Evolutionary conservation across 1,140 invertebrate genomes (phyloP).

Genomic region (Panulirus ornatus): DNA sequence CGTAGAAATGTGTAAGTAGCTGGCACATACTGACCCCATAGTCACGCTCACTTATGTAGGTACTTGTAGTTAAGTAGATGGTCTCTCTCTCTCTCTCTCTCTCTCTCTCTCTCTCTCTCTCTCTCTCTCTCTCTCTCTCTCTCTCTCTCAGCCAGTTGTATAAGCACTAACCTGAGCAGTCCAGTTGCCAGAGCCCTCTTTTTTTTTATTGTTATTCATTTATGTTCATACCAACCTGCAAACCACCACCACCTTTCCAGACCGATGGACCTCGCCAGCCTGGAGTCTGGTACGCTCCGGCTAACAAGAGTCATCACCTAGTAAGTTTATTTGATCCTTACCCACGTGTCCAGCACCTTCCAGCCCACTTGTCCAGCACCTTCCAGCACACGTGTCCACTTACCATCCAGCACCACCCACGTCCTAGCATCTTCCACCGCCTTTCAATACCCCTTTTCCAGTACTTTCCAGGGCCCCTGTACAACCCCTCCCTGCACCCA

Average conservation of each 20-base stretch:
- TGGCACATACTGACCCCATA: too few species aligned
- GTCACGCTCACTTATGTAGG: too few species aligned
- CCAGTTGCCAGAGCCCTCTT: too few species aligned
- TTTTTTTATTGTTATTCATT: too few species aligned
- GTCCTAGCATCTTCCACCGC: not conserved
- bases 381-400: not conserved
- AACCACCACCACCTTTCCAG: not conserved
- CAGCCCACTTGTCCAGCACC: not conserved
- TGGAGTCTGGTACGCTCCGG: conserved; percentile 19
- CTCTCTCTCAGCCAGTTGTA: not conserved
- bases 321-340: not conserved
- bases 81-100: too few species aligned
- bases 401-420: too few species aligned
- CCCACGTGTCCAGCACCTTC: not conserved
- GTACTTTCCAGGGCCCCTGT: not conserved
- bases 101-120: not conserved
- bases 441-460: not conserved
- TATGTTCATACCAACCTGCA: not conserved
- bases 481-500: too few species aligned
- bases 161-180: too few species aligned
- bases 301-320: conserved; percentile 8
- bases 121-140: conserved; percentile 11
- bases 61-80: too few species aligned
- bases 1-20: too few species aligned
- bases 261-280: too few species aligned